Evolutionary conservation across 2,888 invertebrate genomes (phyloP), one percentile per base, ranked within the genome.

Genomic region (Zelleria hepariella): DNA sequence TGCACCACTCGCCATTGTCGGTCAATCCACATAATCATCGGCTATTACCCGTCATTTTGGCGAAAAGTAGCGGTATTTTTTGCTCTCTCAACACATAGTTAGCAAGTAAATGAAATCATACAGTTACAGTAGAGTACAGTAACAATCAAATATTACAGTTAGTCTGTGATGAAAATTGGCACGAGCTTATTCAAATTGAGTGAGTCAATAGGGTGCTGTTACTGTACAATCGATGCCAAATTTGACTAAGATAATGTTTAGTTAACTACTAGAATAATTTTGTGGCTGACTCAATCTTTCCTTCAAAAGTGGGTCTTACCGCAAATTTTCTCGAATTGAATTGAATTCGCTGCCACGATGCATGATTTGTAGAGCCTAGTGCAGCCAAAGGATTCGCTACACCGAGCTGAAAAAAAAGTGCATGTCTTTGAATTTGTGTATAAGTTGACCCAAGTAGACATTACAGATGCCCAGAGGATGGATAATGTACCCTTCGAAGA

Each of bases 121-220:
- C 32, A 42, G 32, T 42, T 42, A 42, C 32, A 42, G 32, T 42
- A 42, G 32, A 42, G 32, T 42, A 42, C 32, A 15, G 32, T 42
- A 42, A 15, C 5, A 42, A 15, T 42, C 32, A 42, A 1, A 26
- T 15, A 15, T 42, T 42, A 42, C 32, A 2, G 32, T 42, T 42
- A 42, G 15, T 15, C 32, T 10, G 2, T 42, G 15, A 42, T 42
- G 8, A 20, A 51, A 51, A 51, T 51, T 51, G 51, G 26, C 58
- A 49, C 59, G 52, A 25, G 32, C 56, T 27, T 52, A 47, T 26
- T 60, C 58, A 58, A 27, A 21, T 54, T 56, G 54, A 18, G 25
- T 54, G 32, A 56, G 32, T 56, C 32, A 54, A 54, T 26, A 10
- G 54, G 20, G 8, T 51, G 21, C 10, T 0, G 8, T 20, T 51